Evolutionary conservation across 1,140 invertebrate species (phyloP).

Genomic region (Papilio polytes): DNA sequence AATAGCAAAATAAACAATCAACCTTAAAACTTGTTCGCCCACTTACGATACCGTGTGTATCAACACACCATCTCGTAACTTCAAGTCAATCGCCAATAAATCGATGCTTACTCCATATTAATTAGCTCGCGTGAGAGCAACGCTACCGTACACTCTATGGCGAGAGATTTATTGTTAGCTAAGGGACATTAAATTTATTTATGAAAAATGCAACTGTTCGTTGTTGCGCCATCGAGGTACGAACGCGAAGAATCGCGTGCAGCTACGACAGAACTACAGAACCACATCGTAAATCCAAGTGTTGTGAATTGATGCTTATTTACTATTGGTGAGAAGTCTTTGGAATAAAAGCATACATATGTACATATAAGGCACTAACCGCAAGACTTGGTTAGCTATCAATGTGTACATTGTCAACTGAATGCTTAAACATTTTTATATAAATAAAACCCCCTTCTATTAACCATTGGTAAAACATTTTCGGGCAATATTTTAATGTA

Average conservation of each 20-base stretch:
- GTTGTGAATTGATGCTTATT: constrained; percentile 2
- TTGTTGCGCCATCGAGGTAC: constrained; percentile 49
- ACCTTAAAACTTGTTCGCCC: not conserved
- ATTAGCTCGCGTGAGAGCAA: constrained; percentile 76
- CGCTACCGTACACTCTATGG: constrained; percentile 69
- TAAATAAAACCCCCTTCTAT: no score
- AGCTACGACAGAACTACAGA: not conserved
- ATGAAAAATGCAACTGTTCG: constrained; percentile 74
- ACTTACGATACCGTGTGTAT: constrained; percentile 42
- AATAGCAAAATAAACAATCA: not conserved
- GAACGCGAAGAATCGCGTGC: constrained; percentile 45
- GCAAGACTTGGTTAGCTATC: not conserved
- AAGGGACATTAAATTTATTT: constrained; percentile 71
- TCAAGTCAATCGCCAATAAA: constrained; percentile 69
- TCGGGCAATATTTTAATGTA: no score
- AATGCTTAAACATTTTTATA: no score
- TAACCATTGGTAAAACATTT: no score
- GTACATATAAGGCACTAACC: not conserved
- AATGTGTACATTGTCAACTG: not conserved
- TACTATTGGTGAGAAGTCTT: not conserved
- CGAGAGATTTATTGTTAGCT: constrained; percentile 64
- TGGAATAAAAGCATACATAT: not conserved
- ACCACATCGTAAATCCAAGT: constrained; percentile 33
- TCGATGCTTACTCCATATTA: constrained; percentile 79
- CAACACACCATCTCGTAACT: constrained; percentile 64